A percentile compares a stretch with the other conserved stretches of the same genome.
Conservation (phyloP, 92 coral and sea anemone genomes). For the Actinostola sp. region DNA sequence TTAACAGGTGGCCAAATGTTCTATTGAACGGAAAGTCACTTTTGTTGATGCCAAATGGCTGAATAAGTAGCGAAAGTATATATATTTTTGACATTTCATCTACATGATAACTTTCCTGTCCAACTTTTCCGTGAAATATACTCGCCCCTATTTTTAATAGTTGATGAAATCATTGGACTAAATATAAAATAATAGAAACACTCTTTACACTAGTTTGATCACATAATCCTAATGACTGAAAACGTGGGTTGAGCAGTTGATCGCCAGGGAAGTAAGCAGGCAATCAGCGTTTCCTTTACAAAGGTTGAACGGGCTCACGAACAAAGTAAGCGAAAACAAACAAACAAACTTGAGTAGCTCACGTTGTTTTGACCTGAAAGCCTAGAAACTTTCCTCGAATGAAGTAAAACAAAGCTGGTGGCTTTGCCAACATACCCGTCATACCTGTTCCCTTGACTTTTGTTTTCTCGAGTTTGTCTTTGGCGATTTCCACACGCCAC, state of each 20-base stretch:
- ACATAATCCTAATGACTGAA: no score
- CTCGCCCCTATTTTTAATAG: no score
- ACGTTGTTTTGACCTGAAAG: conserved; percentile 12
- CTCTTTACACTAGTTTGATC: no score
- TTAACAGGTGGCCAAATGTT: conserved; percentile 19
- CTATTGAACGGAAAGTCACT: neutral
- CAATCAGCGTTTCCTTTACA: neutral
- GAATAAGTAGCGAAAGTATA: no score
- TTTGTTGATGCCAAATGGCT: neutral
- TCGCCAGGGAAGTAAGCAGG: neutral
- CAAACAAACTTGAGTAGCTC: neutral
- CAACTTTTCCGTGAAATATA: no score
- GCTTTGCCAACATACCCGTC: conserved; percentile 52
- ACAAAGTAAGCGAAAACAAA: neutral
- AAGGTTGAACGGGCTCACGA: neutral
- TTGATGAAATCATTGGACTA: no score
- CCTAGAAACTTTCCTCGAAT: conserved; percentile 2
- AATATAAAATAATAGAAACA: no score
- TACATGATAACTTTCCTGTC: no score
- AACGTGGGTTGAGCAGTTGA: neutral
- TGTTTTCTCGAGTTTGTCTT: conserved; percentile 54
- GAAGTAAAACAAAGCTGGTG: conserved; percentile 60
- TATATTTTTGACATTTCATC: no score
- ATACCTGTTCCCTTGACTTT: conserved; percentile 65
- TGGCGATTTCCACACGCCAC: conserved; percentile 58